These are phyloP conservation scores for Drosophila micromelanica DNA, from an alignment of 1,140 invertebrate genomes.

Conservation along the genomic window DNA sequence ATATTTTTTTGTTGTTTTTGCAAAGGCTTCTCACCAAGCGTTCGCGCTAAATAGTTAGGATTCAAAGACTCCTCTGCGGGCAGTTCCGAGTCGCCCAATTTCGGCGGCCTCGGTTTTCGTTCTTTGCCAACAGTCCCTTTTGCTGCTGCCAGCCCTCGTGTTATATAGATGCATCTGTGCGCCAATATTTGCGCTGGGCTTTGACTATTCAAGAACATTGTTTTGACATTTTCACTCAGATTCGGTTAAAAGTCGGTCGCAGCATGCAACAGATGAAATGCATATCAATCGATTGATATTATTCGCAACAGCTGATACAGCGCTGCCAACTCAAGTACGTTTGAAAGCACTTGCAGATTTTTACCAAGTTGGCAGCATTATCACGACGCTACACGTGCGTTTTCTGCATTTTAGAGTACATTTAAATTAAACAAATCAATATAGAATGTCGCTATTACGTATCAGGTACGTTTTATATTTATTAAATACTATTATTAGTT, in stretches of 20 bases:
- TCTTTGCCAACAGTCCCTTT: slow-evolving; percentile 18
- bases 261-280: slow-evolving; percentile 30
- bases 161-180: slow-evolving; percentile 22
- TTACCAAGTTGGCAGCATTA: slow-evolving; percentile 31
- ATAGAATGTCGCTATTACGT: slow-evolving; percentile 73
- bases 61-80: slow-evolving; percentile 57
- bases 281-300: slow-evolving; percentile 26
- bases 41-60: slow-evolving; percentile 51
- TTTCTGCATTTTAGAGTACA: slow-evolving; percentile 6
- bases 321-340: slow-evolving; percentile 10
- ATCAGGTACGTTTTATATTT: slow-evolving; percentile 60
- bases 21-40: slow-evolving; percentile 35
- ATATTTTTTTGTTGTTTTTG: not conserved
- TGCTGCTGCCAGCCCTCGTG: slow-evolving; percentile 22
- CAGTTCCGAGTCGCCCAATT: slow-evolving; percentile 26
- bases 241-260: slow-evolving; percentile 10
- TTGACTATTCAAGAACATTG: slow-evolving; percentile 59
- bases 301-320: slow-evolving; percentile 16
- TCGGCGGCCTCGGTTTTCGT: slow-evolving; percentile 17
- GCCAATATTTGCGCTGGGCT: slow-evolving; percentile 38
- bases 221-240: slow-evolving; percentile 39
- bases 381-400: slow-evolving; percentile 61
- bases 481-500: not conserved
- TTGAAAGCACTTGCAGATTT: not conserved
- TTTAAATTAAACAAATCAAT: slow-evolving; percentile 21